Percentiles rank a stretch among this genome's conserved stretches.
phyloP scores from a whole-genome alignment of 2,113 vertebrate species.

The Callospermophilus lateralis region DNA sequence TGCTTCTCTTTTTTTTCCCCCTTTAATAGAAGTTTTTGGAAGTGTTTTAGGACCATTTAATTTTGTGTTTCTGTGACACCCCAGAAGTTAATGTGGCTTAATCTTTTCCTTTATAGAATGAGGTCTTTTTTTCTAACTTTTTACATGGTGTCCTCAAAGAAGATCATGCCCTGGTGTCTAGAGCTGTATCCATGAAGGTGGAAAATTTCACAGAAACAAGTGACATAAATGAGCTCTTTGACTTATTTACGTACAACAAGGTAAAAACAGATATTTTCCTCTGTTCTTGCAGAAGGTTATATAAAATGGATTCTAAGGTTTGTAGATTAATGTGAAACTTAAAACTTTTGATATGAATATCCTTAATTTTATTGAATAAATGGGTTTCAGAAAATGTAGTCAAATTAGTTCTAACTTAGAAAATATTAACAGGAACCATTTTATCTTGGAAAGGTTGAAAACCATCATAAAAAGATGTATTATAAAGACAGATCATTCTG shows the following conservation, averaged over 20 bases:
- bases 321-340: not conserved
- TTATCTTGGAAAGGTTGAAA: too few species aligned
- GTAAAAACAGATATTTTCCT: slow-evolving; percentile 79
- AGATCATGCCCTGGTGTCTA: slow-evolving; percentile 74
- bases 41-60: slow-evolving; percentile 8
- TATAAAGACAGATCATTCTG: not conserved
- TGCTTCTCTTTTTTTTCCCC: not conserved
- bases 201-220: slow-evolving; percentile 82
- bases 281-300: not conserved
- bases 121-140: slow-evolving; percentile 80
- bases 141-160: slow-evolving; percentile 76
- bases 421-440: not conserved
- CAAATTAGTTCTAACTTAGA: slow-evolving; percentile 1
- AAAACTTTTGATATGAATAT: slow-evolving; percentile 1
- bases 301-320: slow-evolving; percentile 2
- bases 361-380: not conserved
- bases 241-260: slow-evolving; percentile 87
- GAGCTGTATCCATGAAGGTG: slow-evolving; percentile 84
- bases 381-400: slow-evolving; percentile 18
- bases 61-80: not conserved
- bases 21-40: not conserved
- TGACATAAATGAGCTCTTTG: slow-evolving; percentile 84
- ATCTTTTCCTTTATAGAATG: slow-evolving; percentile 85
- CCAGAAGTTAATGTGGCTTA: slow-evolving; percentile 49
- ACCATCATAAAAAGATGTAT: not conserved